A percentile compares a stretch with the other conserved stretches of the same genome.
These are phyloP conservation scores for Hippoglossus stenolepis DNA, from an alignment of 2,113 vertebrate genomes.

Conservation along the genomic window DNA sequence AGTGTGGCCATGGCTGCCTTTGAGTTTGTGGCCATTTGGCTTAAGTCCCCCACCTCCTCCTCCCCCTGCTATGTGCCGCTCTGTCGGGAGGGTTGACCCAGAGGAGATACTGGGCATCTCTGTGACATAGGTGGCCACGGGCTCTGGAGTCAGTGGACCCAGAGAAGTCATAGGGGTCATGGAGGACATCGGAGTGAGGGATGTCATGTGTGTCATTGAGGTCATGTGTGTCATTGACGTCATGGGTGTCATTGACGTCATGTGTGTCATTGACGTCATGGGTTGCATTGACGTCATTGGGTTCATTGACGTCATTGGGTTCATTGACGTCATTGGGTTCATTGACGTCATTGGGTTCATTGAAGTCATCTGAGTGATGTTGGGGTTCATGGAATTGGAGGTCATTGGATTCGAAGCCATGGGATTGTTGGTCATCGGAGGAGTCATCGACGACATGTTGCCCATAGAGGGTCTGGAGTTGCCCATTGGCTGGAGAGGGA, in stretches of 20 bases:
- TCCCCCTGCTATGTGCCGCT: conserved; percentile 61
- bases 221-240: conserved; percentile 40
- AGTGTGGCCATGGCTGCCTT: conserved; percentile 68
- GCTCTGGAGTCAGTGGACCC: conserved; percentile 85
- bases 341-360: conserved; percentile 32
- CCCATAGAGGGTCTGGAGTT: conserved; percentile 79
- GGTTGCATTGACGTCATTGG: not conserved
- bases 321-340: conserved; percentile 54
- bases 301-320: conserved; percentile 45
- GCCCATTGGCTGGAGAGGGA: conserved; percentile 91
- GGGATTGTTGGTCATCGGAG: conserved; percentile 68
- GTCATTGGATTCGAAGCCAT: conserved; percentile 72
- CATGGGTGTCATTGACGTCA: conserved; percentile 58
- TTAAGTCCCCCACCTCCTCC: conserved; percentile 68
- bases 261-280: conserved; percentile 57
- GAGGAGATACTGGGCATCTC: conserved; percentile 86
- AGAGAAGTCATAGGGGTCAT: conserved; percentile 72
- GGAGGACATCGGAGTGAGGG: conserved; percentile 46
- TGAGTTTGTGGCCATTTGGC: conserved; percentile 91
- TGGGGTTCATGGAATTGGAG: conserved; percentile 60
- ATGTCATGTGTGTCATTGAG: conserved; percentile 48
- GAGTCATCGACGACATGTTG: conserved; percentile 67
- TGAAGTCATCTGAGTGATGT: conserved; percentile 56
- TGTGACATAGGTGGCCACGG: conserved; percentile 87
- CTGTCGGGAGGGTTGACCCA: conserved; percentile 67